A percentile compares a stretch with the other conserved stretches of the same genome.
Conservation (phyloP, 1,140 invertebrate species). For the Drosophila mojavensis region DNA sequence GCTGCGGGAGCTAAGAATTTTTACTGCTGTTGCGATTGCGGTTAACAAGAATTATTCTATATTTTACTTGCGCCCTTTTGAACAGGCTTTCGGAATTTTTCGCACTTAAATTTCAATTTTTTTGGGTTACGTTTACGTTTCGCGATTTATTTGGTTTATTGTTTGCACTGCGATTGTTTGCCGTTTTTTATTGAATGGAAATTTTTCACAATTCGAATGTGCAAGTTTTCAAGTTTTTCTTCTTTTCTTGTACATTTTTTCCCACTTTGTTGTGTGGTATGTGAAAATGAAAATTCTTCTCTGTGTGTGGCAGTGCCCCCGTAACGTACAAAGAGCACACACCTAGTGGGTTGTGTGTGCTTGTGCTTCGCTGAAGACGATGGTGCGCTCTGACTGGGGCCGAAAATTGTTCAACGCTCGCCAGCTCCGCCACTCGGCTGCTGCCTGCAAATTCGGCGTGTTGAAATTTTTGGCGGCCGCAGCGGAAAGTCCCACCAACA, state of each 20-base stretch:
- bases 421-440: conserved; percentile 44
- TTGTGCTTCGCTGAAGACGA: conserved; percentile 78
- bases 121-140: conserved; percentile 39
- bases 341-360: conserved; percentile 70
- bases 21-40: conserved; percentile 35
- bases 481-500: conserved; percentile 56
- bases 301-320: conserved; percentile 61
- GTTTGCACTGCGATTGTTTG: conserved; percentile 25
- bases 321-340: conserved; percentile 80
- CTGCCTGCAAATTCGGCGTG: conserved; percentile 48
- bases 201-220: conserved; percentile 52
- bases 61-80: conserved; percentile 30
- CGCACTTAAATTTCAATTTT: conserved; percentile 33
- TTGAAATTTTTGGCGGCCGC: conserved; percentile 52
- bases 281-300: conserved; percentile 55
- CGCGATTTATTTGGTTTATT: conserved; percentile 22
- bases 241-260: conserved; percentile 57
- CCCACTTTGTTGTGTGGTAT: conserved; percentile 39
- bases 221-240: conserved; percentile 59
- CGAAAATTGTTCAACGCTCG: conserved; percentile 47
- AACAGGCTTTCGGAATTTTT: conserved; percentile 28
- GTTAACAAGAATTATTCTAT: conserved; percentile 16
- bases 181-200: conserved; percentile 40
- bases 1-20: conserved; percentile 25
- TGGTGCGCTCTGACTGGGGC: conserved; percentile 73